A percentile compares a stretch with the other conserved stretches of the same genome.
Evolutionary conservation across 1,140 invertebrate genomes (phyloP).

Genomic region (Zaprionus davidi): DNA sequence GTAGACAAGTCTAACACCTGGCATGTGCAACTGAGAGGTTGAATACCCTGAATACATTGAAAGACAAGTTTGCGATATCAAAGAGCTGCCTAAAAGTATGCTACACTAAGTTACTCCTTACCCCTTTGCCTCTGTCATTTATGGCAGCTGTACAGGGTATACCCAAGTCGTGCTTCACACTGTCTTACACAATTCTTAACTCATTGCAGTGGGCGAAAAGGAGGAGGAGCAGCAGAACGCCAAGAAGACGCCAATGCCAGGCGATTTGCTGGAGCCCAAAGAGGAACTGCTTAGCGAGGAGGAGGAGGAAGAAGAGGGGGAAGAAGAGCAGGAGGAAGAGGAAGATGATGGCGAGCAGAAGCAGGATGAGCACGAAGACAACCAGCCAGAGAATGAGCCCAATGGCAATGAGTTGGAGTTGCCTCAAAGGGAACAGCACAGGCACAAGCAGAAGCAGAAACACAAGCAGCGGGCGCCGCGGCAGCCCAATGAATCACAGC

Average conservation of each 20-base stretch:
- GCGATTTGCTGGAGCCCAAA: constrained; percentile 73
- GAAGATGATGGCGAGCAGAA: constrained; percentile 57
- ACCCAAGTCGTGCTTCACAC: background rate
- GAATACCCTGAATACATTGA: too few species aligned
- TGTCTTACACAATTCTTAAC: constrained; percentile 14
- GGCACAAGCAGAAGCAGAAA: constrained; percentile 21
- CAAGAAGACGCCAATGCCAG: constrained; percentile 19
- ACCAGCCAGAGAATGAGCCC: constrained; percentile 47
- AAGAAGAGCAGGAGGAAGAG: constrained; percentile 56
- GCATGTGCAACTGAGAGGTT: background rate
- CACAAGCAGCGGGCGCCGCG: constrained; percentile 14
- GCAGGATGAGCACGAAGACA: constrained; percentile 44
- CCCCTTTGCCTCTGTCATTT: background rate
- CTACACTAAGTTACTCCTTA: background rate
- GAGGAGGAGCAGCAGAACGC: constrained; percentile 52
- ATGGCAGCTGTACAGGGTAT: constrained; percentile 4
- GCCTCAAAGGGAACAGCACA: constrained; percentile 29
- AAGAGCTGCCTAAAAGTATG: constrained; percentile 1
- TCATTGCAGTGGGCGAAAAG: constrained; percentile 74
- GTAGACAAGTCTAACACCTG: background rate
- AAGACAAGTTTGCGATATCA: background rate
- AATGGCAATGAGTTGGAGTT: constrained; percentile 39
- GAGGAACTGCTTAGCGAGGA: constrained; percentile 75
- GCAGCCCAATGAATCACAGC: constrained; percentile 69
- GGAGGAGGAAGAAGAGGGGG: constrained; percentile 57